A percentile compares a stretch with the other conserved stretches of the same genome.
phyloP scores from a whole-genome alignment of 2,113 vertebrate species.

The Callaeas wilsoni region DNA sequence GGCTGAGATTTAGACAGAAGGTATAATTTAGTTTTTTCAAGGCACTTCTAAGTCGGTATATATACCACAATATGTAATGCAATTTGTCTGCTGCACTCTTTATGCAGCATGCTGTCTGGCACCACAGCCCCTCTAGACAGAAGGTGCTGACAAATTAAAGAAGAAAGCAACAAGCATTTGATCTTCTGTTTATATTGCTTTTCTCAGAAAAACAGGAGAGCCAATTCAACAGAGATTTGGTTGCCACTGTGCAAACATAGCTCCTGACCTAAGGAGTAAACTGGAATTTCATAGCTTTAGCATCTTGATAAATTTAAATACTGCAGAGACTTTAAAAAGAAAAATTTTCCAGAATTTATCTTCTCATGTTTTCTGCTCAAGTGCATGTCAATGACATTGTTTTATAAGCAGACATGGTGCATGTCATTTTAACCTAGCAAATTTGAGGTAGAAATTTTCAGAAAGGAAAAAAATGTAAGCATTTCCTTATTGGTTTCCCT shows the following conservation, averaged over 20 bases:
- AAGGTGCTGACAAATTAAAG: constrained; percentile 65
- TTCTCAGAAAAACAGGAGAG: constrained; percentile 11
- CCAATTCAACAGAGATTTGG: not conserved
- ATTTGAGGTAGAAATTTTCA: not conserved
- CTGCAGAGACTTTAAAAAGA: not conserved
- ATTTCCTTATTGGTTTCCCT: not conserved
- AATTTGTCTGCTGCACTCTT: constrained; percentile 56
- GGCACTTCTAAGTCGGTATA: not conserved
- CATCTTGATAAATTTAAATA: not conserved
- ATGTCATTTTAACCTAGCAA: not conserved
- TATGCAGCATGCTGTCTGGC: constrained; percentile 54
- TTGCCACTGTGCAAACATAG: not conserved
- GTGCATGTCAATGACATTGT: not conserved
- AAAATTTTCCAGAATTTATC: not conserved
- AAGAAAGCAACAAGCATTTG: constrained; percentile 14
- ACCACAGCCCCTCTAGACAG: constrained; percentile 45
- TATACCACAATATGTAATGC: not conserved
- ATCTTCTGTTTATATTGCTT: constrained; percentile 50
- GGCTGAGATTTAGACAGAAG: not conserved
- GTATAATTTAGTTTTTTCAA: constrained; percentile 47
- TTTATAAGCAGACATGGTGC: not conserved
- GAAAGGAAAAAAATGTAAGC: not conserved
- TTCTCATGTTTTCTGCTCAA: not conserved
- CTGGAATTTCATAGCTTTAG: not conserved
- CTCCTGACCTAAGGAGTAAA: not conserved